phyloP scores from a whole-genome alignment of 2,113 vertebrate genomes.

The Syngnathus floridae region DNA sequence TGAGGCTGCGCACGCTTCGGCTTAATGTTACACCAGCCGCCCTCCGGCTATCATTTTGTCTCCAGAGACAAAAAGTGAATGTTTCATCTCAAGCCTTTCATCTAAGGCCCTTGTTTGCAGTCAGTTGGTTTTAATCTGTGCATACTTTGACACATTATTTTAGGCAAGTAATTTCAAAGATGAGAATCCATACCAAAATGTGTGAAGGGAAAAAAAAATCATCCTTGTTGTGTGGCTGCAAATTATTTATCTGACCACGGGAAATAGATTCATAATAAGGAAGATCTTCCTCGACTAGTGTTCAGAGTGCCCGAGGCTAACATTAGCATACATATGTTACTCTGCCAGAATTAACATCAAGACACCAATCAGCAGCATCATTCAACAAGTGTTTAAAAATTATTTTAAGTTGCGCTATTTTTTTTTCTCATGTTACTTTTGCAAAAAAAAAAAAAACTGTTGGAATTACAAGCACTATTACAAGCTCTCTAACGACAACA shows the following conservation, averaged over 20 bases:
- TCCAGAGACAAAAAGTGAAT: constrained; percentile 38
- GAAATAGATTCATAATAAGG: constrained; percentile 31
- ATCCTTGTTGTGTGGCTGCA: constrained; percentile 10
- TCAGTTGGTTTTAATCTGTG: constrained; percentile 29
- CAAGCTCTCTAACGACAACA: not conserved
- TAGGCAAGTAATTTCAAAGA: constrained; percentile 1
- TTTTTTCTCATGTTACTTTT: constrained; percentile 21
- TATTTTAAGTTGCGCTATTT: not conserved
- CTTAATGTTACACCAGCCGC: constrained; percentile 58
- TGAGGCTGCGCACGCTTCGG: constrained; percentile 47
- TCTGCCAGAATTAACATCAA: constrained; percentile 30
- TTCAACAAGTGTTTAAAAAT: constrained; percentile 13
- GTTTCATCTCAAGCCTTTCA: constrained; percentile 57
- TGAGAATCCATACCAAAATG: not conserved
- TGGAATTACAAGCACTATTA: not conserved
- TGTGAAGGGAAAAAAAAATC: not conserved
- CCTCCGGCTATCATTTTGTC: constrained; percentile 51
- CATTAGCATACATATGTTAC: constrained; percentile 36
- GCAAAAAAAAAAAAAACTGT: constrained; percentile 14
- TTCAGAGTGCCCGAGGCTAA: constrained; percentile 50
- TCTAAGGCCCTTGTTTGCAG: constrained; percentile 43
- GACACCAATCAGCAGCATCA: constrained; percentile 37
- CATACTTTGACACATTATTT: constrained; percentile 20
- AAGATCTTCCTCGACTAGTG: constrained; percentile 42
- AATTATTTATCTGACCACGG: constrained; percentile 13